Base-by-base conservation (phyloP, 2,113 vertebrate genomes). In the Psophia crepitans region DNA sequence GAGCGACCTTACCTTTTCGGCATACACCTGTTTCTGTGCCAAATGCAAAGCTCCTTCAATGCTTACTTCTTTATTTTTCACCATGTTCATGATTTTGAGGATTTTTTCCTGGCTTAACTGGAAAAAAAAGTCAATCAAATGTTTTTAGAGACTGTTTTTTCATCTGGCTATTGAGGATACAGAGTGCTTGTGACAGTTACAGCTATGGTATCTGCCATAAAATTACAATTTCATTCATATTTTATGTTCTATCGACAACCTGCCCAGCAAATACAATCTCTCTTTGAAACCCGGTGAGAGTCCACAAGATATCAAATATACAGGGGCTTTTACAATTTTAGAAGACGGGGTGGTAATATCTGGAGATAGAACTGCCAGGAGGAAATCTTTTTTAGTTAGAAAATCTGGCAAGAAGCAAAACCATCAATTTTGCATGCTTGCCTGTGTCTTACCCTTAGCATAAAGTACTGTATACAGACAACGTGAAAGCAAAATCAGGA, bases 21-120 rank as follows among this genome's bases (percentile, higher is more conserved):
- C 5, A 15, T 3, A 35, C 19, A 54, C 66, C 23, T 96, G 97
- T 77, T 82, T 97, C 89, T 95, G 97, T 61, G 98, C 98, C 96
- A 98, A 85, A 57, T 90, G 83, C 80, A 98, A 97, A 56, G 98
- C 98, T 21, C 97, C 98, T 1, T 98, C 98, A 13, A 98, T 97
- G 78, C 98, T 98, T 88, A 98, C 68, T 91, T 98, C 98, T 64
- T 98, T 98, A 3, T 88, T 98, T 97, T 98, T 99, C 84, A 98
- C 98, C 97, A 93, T 98, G 44, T 96, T 98, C 98, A 98, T 92
- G 33, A 95, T 97, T 87, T 94, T 91, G 69, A 95, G 57, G 74
- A 97, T 93, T 94, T 96, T 96, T 64, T 94, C 94, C 64, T 97
- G 79, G 60, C 71, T 96, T 60, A 95, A 54, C 96, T 96, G 27